These are phyloP conservation scores for Dendrolimus houi DNA, from an alignment of 2,888 invertebrate species.

Conservation along the genomic window DNA sequence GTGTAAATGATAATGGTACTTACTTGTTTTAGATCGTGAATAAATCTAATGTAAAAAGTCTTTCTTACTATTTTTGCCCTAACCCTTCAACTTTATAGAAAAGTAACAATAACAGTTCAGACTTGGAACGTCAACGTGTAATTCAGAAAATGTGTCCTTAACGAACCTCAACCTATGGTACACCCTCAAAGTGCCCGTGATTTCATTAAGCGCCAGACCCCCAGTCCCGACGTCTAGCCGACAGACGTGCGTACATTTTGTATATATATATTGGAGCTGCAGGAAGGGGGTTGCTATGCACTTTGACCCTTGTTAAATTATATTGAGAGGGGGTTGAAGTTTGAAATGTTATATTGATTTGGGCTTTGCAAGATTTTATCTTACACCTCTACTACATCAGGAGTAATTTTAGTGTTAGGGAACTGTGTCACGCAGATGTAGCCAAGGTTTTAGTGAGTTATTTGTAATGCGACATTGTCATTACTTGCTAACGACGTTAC, in stretches of 20 bases:
- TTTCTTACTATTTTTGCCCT: too few species aligned
- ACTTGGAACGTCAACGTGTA: background rate
- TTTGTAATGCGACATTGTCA: too few species aligned
- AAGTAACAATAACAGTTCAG: too few species aligned
- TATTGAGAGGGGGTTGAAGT: background rate
- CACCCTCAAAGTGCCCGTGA: constrained; percentile 13
- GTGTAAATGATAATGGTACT: too few species aligned
- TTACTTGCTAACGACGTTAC: too few species aligned
- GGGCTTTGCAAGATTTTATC: background rate
- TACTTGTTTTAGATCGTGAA: too few species aligned
- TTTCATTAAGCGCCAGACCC: constrained; percentile 29
- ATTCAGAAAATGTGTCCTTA: background rate
- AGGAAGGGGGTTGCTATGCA: background rate
- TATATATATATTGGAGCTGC: background rate
- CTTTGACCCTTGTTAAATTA: background rate
- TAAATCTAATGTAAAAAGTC: too few species aligned
- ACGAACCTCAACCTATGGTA: background rate
- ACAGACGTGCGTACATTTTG: constrained; percentile 16
- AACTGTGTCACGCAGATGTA: too few species aligned
- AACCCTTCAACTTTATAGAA: too few species aligned
- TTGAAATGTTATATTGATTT: background rate
- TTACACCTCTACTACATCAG: too few species aligned
- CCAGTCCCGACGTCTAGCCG: constrained; percentile 35
- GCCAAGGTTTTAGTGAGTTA: too few species aligned
- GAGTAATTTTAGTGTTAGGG: too few species aligned